Base-by-base conservation (phyloP, 2,797 vertebrate genomes). In the Anableps anableps region DNA sequence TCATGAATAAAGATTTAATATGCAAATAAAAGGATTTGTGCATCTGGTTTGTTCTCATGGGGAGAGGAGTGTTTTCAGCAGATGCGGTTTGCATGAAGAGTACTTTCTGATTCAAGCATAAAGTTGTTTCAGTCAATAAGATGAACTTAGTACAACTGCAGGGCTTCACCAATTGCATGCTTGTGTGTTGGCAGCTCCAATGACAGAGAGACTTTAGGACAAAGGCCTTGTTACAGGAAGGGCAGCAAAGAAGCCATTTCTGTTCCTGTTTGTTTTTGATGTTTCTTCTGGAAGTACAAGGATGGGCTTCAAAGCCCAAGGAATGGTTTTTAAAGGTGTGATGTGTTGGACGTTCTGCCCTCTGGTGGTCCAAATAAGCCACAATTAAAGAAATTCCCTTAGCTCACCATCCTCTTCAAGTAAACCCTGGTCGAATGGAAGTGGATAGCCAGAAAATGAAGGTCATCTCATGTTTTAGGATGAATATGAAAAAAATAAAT, bases 1-100 rank as follows among this genome's bases (percentile, higher is more conserved):
- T 87, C 53, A 92, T 71, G 71, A 94, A 93, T 93, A 94, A 94
- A 71, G 64, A 88, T 90, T 90, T 90, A 77, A 88, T 93, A 93
- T 94, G 92, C 91, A 94, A 93, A 41, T 31, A 82, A 79, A 23
- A 41, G 0, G 1, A 41, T 53, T 83, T 36, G 3, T 26, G 1
- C 1, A 0, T 75, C 51, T 83, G 7, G n/a, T 87, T 86, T 84
- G 9, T 89, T 82, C 53, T 64, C 41, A 3, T 41, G 7, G 4
- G 34, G 55, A 77, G n/a, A 48, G n/a, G 16, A 0, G 8, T 5
- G 17, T 36, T 74, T 75, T 76, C 5, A 81, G 68, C 53, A 62
- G 70, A n/a, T 34, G 21, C 47, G n/a, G 19, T 53, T 74, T 53
- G 29, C 31, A 29, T 43, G 26, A 72, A 48, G 43, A 50, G 29